These are phyloP conservation scores for Phaetusa simplex DNA, from an alignment of 2,113 vertebrate genomes.

Conservation along the genomic window DNA sequence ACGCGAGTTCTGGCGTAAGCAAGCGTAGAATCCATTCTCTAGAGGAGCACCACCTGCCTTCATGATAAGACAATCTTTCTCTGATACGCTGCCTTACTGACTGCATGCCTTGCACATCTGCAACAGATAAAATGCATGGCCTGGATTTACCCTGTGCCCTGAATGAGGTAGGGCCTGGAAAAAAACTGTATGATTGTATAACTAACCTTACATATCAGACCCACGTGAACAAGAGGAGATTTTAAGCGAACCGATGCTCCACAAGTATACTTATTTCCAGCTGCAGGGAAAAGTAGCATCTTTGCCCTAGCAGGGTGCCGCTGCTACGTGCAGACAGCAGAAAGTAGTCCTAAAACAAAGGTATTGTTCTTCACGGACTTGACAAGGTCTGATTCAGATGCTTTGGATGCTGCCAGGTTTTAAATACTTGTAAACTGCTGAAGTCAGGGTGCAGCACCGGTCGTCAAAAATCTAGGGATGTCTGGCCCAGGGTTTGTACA, in stretches of 20 bases:
- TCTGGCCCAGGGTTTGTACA: not conserved
- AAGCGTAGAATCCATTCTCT: not conserved
- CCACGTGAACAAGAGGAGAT: not conserved
- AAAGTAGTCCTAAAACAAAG: not conserved
- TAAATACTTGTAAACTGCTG: not conserved
- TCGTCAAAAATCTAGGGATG: not conserved
- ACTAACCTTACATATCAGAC: not conserved
- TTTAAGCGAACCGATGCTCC: not conserved
- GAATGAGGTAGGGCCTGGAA: not conserved
- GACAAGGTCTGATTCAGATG: not conserved
- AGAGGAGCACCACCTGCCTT: not conserved
- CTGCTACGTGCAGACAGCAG: not conserved
- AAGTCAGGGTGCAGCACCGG: not conserved
- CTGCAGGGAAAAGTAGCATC: not conserved
- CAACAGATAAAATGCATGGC: not conserved
- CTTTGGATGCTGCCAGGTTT: not conserved
- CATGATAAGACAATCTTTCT: not conserved
- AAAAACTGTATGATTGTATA: not conserved
- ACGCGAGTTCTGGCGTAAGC: not conserved
- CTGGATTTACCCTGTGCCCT: not conserved
- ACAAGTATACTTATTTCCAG: not conserved
- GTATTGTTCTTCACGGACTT: not conserved
- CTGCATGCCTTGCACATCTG: not conserved
- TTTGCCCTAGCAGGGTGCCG: not conserved
- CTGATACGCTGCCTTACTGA: not conserved